Conservation (phyloP, 2,113 vertebrate genomes). For the Upupa epops region DNA sequence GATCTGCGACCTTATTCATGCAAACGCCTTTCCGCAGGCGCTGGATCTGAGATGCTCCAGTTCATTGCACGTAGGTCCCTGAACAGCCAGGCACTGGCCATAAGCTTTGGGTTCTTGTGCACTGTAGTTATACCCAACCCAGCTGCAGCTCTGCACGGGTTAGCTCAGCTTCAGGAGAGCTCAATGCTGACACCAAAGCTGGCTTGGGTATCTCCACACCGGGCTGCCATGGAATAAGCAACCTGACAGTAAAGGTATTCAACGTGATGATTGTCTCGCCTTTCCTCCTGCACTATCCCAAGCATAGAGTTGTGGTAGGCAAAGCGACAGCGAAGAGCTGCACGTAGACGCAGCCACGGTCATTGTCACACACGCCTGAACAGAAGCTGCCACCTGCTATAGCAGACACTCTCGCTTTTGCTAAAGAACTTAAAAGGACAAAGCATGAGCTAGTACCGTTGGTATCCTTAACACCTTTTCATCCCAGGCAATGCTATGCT, state of each 20-base stretch:
- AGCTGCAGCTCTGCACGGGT: not conserved
- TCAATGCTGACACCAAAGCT: not conserved
- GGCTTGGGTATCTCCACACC: not conserved
- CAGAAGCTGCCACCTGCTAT: not conserved
- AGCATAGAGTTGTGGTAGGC: not conserved
- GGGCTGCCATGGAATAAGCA: not conserved
- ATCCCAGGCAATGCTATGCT: not conserved
- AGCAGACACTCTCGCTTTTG: not conserved
- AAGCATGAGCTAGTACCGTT: not conserved
- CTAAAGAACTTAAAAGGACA: not conserved
- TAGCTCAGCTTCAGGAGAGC: not conserved
- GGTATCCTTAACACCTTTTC: not conserved
- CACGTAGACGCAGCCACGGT: not conserved
- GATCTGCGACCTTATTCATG: not conserved
- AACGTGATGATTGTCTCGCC: not conserved
- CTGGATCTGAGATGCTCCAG: not conserved
- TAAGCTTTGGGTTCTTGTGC: not conserved
- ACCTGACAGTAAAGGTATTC: not conserved
- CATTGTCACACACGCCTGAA: not conserved
- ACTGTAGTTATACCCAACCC: not conserved
- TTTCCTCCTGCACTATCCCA: not conserved
- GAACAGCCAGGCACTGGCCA: not conserved
- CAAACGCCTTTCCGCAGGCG: not conserved
- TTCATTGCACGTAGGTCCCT: not conserved
- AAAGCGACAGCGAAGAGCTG: not conserved